Percentiles rank a stretch among this genome's conserved stretches.
Evolutionary conservation across 2,113 vertebrate species (phyloP).

Genomic region (Sula dactylatra): DNA sequence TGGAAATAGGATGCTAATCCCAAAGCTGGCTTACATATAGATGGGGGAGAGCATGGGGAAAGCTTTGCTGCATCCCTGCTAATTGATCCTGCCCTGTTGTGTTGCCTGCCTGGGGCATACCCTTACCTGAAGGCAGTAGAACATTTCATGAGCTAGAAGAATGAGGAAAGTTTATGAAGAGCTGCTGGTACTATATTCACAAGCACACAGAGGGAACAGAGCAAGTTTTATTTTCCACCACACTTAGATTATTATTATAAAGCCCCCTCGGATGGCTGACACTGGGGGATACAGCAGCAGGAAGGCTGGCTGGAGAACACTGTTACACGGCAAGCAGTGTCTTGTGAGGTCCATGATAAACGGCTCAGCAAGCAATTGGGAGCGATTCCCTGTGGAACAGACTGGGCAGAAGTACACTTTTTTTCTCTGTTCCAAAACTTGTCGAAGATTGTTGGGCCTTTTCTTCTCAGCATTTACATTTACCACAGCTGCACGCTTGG

Average conservation of each 20-base stretch:
- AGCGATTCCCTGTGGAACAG: neutral
- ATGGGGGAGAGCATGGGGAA: neutral
- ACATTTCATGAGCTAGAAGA: neutral
- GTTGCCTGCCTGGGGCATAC: neutral
- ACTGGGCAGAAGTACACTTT: neutral
- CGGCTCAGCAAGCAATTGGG: accelerated
- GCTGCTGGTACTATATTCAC: neutral
- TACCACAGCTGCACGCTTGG: neutral
- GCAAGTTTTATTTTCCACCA: neutral
- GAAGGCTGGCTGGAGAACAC: neutral
- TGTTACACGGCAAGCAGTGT: neutral
- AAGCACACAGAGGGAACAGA: neutral
- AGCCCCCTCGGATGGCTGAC: neutral
- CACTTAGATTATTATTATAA: neutral
- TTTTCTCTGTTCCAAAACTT: neutral
- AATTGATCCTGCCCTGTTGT: neutral
- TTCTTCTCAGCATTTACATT: neutral
- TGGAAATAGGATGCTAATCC: neutral
- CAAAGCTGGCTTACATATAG: neutral
- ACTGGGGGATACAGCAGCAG: neutral
- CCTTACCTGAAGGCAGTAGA: neutral
- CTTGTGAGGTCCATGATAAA: neutral
- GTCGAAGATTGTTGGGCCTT: neutral
- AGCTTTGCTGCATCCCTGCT: neutral
- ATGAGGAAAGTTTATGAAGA: neutral